These are phyloP conservation scores for Colostygia pectinataria DNA, from an alignment of 2,888 invertebrate genomes.

Conservation along the genomic window DNA sequence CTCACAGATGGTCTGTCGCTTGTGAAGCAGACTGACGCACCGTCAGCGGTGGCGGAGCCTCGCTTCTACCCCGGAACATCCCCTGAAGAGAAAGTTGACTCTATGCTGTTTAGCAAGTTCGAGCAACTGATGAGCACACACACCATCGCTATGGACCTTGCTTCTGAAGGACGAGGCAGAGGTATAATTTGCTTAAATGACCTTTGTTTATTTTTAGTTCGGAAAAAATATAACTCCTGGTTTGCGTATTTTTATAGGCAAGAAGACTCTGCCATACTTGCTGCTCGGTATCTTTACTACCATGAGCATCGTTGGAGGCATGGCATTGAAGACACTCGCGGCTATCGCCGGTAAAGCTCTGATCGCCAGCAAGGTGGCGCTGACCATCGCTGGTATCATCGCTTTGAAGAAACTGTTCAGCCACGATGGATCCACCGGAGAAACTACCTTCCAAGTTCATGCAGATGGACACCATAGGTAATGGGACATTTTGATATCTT, in stretches of 20 bases:
- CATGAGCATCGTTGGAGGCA: slow-evolving; percentile 86
- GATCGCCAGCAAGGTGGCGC: slow-evolving; percentile 88
- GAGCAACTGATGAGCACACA: slow-evolving; percentile 85
- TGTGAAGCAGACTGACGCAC: slow-evolving; percentile 82
- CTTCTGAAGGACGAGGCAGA: slow-evolving; percentile 77
- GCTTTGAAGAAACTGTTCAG: slow-evolving; percentile 88
- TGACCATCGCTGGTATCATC: slow-evolving; percentile 88
- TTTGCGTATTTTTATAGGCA: slow-evolving; percentile 57
- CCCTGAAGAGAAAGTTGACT: slow-evolving; percentile 80
- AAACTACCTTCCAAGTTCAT: slow-evolving; percentile 87
- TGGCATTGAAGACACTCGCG: slow-evolving; percentile 87
- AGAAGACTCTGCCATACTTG: slow-evolving; percentile 82
- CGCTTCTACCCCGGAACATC: slow-evolving; percentile 81
- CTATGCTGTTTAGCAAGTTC: slow-evolving; percentile 77
- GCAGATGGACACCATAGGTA: slow-evolving; percentile 86
- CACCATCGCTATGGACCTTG: slow-evolving; percentile 85
- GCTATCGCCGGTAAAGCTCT: slow-evolving; percentile 88
- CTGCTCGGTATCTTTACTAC: slow-evolving; percentile 85
- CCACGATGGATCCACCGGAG: slow-evolving; percentile 84
- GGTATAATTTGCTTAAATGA: slow-evolving; percentile 45
- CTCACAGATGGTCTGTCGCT: slow-evolving; percentile 84
- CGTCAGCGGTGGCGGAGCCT: slow-evolving; percentile 80
- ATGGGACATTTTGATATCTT: slow-evolving; percentile 26
- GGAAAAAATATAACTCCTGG: too few species aligned
- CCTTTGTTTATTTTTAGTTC: not conserved